Conservation (phyloP, 2,113 vertebrate genomes). For the Lepus americanus region DNA sequence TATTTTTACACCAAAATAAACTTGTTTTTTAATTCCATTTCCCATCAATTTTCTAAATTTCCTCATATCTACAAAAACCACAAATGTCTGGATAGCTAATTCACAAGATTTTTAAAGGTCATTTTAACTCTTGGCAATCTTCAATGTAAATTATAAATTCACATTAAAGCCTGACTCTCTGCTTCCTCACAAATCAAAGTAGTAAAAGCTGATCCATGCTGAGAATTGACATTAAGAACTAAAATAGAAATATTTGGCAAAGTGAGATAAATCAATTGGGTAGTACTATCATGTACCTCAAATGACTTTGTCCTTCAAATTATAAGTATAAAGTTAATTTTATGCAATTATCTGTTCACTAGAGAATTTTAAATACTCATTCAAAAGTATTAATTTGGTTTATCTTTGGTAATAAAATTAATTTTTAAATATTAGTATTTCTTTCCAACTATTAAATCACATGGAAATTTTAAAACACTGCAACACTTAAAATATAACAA, state of each 20-base stretch:
- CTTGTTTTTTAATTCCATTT: too few species aligned
- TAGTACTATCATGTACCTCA: background rate
- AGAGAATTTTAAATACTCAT: slow-evolving; percentile 60
- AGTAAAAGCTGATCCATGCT: background rate
- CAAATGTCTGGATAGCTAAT: background rate
- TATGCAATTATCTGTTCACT: slow-evolving; percentile 45
- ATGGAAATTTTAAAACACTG: slow-evolving; percentile 25
- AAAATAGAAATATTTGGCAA: background rate
- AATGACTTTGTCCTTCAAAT: slow-evolving; percentile 49
- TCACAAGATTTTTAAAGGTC: background rate
- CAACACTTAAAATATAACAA: background rate
- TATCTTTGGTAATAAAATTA: slow-evolving; percentile 65
- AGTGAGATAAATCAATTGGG: background rate
- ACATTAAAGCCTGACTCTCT: background rate
- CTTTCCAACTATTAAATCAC: slow-evolving; percentile 35
- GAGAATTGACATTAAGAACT: background rate
- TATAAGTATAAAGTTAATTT: slow-evolving; percentile 48
- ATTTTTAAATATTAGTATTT: slow-evolving; percentile 69
- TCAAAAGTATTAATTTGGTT: slow-evolving; percentile 58
- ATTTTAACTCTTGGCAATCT: slow-evolving; percentile 26
- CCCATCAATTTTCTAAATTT: too few species aligned
- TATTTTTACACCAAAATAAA: too few species aligned
- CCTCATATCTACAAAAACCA: background rate
- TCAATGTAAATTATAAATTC: slow-evolving; percentile 15
- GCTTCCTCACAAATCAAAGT: background rate